phyloP scores from a whole-genome alignment of 1,140 invertebrate genomes.

The Bombus superbus region DNA sequence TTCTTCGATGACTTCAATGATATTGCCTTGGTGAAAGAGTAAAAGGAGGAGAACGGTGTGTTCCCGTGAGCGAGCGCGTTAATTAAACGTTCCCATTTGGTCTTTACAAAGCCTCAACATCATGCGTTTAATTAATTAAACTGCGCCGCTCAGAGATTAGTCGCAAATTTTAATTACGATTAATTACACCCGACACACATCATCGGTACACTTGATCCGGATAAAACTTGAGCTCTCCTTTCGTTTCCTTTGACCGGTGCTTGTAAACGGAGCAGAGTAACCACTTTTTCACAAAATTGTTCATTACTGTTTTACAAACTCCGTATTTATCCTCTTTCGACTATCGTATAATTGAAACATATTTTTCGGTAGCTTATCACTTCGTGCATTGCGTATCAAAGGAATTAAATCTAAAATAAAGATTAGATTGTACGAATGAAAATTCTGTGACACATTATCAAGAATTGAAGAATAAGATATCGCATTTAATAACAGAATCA shows the following conservation, averaged over 20 bases:
- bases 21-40: background rate
- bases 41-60: no score
- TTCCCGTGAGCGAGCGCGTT: background rate
- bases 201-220: background rate
- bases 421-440: no score
- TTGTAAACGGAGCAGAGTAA: no score
- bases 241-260: background rate
- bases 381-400: no score
- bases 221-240: background rate
- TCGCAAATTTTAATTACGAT: constrained; percentile 11
- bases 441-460: no score
- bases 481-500: no score
- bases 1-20: background rate
- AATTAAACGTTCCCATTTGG: constrained; percentile 27
- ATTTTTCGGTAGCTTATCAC: no score
- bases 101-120: background rate
- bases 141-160: background rate
- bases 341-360: background rate
- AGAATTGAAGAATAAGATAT: no score
- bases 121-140: constrained; percentile 28
- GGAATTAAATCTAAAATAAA: no score
- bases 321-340: background rate
- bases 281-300: background rate
- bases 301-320: background rate
- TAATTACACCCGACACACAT: background rate